Evolutionary conservation across 2,797 vertebrate species (phyloP), one percentile per base, ranked within the genome.

Genomic region (Vireo griseus): DNA sequence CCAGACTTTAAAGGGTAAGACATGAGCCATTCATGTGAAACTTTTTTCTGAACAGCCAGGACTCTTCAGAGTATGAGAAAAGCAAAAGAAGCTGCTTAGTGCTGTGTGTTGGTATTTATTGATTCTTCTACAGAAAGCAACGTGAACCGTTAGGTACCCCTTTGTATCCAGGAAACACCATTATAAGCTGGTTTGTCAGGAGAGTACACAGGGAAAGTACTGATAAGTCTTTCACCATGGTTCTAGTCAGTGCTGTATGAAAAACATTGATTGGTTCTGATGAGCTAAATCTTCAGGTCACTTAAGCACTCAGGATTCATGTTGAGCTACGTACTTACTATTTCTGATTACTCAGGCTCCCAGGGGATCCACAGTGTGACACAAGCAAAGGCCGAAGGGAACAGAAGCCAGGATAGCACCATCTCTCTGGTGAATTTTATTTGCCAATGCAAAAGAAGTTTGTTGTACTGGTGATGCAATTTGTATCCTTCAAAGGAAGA

Each of bases 131-230:
- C 76, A 67, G 76, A 68, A 97, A 89, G 67, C 13, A 61, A 39
- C 6, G 8, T 80, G n/a, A 59, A 71, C 90, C 39, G 59, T 86
- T 94, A 67, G 54, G 59, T 75, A 77, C 21, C 31, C 11, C 55
- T 87, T 77, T 87, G 71, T 75, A 94, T 95, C 85, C 82, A 90
- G 91, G 92, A 97, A 97, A 91, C 75, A 74, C 29, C 61, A 22
- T 88, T 94, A 20, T 69, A 67, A 82, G 67, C 50, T 68, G 75
- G 7, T 82, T 68, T 79, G 25, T 95, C 79, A 77, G 37, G 65
- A 45, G 20, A 79, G 65, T 20, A 48, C 50, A 19, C 58, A 33
- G 77, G 26, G 28, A 79, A 95, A 89, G 84, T 86, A 86, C 71
- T 61, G 90, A 58, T 37, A 2, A 35, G 0, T 71, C 40, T 88